Conservation (phyloP, 2,888 invertebrate genomes). For the Caenorhabditis sp. region DNA sequence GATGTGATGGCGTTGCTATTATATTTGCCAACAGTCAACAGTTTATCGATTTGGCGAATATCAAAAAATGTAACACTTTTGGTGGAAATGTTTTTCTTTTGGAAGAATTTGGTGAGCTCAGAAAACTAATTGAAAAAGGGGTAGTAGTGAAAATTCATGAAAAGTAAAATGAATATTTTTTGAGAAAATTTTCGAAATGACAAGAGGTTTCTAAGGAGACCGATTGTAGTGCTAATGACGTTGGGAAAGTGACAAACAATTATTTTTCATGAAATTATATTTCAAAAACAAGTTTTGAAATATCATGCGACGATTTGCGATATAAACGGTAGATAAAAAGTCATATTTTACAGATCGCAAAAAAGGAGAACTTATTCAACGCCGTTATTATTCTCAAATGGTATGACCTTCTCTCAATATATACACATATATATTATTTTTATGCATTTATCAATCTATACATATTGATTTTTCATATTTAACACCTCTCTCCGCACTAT, state of each 20-base stretch:
- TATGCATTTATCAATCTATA: background rate
- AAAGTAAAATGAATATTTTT: too few relatives aligned
- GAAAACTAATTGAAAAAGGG: too few relatives aligned
- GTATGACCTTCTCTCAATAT: slow-evolving; percentile 76
- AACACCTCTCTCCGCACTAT: background rate
- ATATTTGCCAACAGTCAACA: slow-evolving; percentile 99
- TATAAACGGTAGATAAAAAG: too few relatives aligned
- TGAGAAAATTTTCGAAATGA: slow-evolving; percentile 74
- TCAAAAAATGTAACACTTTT: slow-evolving; percentile 98
- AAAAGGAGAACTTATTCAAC: slow-evolving; percentile 91
- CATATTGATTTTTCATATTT: background rate
- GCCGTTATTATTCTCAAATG: slow-evolving; percentile 97
- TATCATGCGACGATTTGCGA: too few relatives aligned
- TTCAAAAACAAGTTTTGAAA: slow-evolving; percentile 1
- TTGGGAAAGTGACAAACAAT: too few relatives aligned
- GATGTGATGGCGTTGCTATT: slow-evolving; percentile 98
- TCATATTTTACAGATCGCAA: slow-evolving; percentile 85
- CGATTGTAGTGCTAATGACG: background rate
- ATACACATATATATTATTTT: background rate
- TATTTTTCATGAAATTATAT: background rate
- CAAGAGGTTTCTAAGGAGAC: background rate
- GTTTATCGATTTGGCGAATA: slow-evolving; percentile 97
- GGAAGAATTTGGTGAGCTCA: slow-evolving; percentile 90
- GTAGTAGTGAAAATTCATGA: too few relatives aligned
- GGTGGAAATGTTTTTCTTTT: slow-evolving; percentile 98